Base-by-base conservation (phyloP, 1,140 invertebrate genomes). In the Drosophila quadrilineata region DNA sequence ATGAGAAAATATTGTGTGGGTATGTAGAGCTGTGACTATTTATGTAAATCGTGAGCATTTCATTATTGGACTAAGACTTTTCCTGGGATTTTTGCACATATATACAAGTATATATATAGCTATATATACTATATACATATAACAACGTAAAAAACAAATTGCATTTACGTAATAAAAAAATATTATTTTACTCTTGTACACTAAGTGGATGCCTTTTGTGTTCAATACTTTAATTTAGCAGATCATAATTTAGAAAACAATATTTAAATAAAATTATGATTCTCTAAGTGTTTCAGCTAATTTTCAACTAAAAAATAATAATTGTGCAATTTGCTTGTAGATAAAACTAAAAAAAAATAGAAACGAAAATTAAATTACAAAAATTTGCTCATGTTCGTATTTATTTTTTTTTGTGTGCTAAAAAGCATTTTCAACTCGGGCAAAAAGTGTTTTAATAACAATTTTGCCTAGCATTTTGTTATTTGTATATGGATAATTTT, bases 131-230 rank as follows among this genome's bases (percentile, higher is more conserved):
- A n/a, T n/a, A n/a, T 35, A 10, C 3, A 17, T 4, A 45, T 26
- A 8, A 85, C 46, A 84, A 84, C 74, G 70, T 72, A 84, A 86
- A 68, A 84, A 88, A 82, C 79, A 89, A 89, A 85, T 71, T 82
- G 76, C 85, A 89, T 90, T 85, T 87, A 89, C 76, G 84, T 82
- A 89, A 89, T 72, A 38, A 80, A 84, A 87, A 77, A 17, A 59
- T 66, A 10, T 56, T 67, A 67, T 64, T 16, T 0, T 31, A 2
- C n/a, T 49, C 56, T 79, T 62, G 46, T 72, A 85, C 63, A 75
- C 52, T 66, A 40, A 2, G 24, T 6, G 3, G 24, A 12, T 17
- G 35, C 35, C 9, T 17, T 33, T 33, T 12, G n/a, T 33, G 12
- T n/a, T n/a, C 12, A 36, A 36, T 36, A 36, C 8, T 16, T 60